Conservation (phyloP, 2,797 vertebrate species). For the Sarcoramphus papa region DNA sequence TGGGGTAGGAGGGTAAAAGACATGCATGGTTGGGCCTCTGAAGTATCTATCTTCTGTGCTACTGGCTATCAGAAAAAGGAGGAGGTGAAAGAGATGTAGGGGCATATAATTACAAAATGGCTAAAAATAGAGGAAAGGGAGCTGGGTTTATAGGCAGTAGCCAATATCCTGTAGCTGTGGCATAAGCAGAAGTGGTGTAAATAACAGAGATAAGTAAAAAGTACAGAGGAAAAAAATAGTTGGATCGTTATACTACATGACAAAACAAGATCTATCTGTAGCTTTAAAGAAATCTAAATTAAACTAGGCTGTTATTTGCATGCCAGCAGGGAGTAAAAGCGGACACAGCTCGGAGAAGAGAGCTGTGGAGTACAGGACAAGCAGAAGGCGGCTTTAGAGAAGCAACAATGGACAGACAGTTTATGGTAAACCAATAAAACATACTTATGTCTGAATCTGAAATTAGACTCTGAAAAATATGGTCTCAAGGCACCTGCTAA, state of each 20-base stretch:
- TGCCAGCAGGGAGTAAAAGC: background rate
- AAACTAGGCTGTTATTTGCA: background rate
- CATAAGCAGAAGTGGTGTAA: background rate
- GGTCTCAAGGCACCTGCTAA: conserved; percentile 50
- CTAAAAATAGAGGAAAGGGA: background rate
- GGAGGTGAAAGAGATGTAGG: background rate
- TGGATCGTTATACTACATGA: fast-evolving
- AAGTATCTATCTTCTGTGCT: background rate
- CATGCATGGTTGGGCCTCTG: background rate
- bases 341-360: background rate
- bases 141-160: background rate
- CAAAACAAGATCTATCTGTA: background rate
- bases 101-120: background rate
- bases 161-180: background rate
- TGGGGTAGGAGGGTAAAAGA: background rate
- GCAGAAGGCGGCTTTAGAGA: background rate
- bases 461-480: conserved; percentile 24
- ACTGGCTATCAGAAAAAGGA: background rate
- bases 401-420: conserved; percentile 22
- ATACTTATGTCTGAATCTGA: conserved; percentile 53
- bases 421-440: conserved; percentile 62
- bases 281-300: background rate
- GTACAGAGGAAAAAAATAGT: background rate
- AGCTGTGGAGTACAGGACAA: background rate
- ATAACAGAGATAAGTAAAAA: background rate